Evolutionary conservation across 2,888 invertebrate genomes (phyloP).

Genomic region (Ypsolopha sequella): DNA sequence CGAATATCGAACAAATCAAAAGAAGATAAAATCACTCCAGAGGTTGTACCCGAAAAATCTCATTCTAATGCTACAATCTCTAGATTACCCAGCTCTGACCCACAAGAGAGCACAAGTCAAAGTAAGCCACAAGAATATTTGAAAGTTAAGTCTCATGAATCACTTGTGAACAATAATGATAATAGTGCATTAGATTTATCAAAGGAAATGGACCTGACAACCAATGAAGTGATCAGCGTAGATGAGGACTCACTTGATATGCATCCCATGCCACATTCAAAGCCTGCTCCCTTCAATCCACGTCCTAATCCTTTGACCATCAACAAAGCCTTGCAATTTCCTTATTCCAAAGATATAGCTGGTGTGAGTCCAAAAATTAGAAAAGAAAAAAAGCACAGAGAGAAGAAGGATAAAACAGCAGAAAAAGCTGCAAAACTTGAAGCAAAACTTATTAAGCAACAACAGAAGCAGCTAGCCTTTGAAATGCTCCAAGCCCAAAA

Average conservation of each 20-base stretch:
- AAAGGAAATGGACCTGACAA: slow-evolving; percentile 59
- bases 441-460: slow-evolving; percentile 57
- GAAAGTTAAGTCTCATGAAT: slow-evolving; percentile 45
- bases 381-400: slow-evolving; percentile 70
- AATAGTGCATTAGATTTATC: slow-evolving; percentile 62
- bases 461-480: slow-evolving; percentile 53
- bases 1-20: slow-evolving; percentile 84
- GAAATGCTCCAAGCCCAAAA: slow-evolving; percentile 53
- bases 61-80: slow-evolving; percentile 42
- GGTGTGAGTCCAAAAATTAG: slow-evolving; percentile 69
- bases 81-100: slow-evolving; percentile 45
- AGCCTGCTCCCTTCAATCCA: slow-evolving; percentile 27
- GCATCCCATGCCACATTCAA: slow-evolving; percentile 28
- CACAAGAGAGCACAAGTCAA: slow-evolving; percentile 34
- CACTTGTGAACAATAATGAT: slow-evolving; percentile 63
- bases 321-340: slow-evolving; percentile 54
- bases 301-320: slow-evolving; percentile 45
- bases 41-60: slow-evolving; percentile 50
- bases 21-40: slow-evolving; percentile 66
- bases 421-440: slow-evolving; percentile 44
- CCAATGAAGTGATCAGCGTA: slow-evolving; percentile 61
- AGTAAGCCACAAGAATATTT: slow-evolving; percentile 32
- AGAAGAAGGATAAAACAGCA: slow-evolving; percentile 53
- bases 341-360: slow-evolving; percentile 66
- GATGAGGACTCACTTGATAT: slow-evolving; percentile 60